phyloP scores from a whole-genome alignment of 2,888 invertebrate species.

The Amorpha juglandis region DNA sequence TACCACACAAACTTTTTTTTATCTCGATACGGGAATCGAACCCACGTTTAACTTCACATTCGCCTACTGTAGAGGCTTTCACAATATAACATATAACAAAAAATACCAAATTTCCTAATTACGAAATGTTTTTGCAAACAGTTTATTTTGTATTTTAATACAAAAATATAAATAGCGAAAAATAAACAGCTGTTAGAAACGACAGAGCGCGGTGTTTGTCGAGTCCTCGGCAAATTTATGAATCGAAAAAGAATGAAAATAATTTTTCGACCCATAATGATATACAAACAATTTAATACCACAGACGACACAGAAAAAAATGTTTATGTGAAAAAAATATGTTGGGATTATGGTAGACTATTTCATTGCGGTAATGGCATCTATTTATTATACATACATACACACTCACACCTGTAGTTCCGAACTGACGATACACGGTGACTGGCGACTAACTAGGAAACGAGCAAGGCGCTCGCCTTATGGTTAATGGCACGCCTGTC shows the following conservation, averaged over 20 bases:
- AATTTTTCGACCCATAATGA: conserved; percentile 38
- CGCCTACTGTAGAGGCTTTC: too few relatives aligned
- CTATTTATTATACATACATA: too few relatives aligned
- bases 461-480: too few relatives aligned
- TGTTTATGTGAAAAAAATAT: neutral
- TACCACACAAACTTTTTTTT: too few relatives aligned
- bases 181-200: neutral
- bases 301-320: neutral
- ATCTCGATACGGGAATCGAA: too few relatives aligned
- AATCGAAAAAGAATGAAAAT: conserved; percentile 38
- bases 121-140: neutral
- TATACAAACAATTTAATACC: conserved; percentile 37
- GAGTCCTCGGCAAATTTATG: conserved; percentile 33
- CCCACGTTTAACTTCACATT: too few relatives aligned
- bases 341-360: neutral
- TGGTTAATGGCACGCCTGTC: too few relatives aligned
- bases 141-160: neutral
- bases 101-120: neutral
- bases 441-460: too few relatives aligned
- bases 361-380: neutral
- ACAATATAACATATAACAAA: too few relatives aligned
- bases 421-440: too few relatives aligned
- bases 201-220: conserved; percentile 2
- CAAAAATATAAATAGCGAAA: conserved; percentile 11
- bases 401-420: too few relatives aligned